These are phyloP conservation scores for Drosophila fuyamai DNA, from an alignment of 1,140 invertebrate species.

Conservation along the genomic window DNA sequence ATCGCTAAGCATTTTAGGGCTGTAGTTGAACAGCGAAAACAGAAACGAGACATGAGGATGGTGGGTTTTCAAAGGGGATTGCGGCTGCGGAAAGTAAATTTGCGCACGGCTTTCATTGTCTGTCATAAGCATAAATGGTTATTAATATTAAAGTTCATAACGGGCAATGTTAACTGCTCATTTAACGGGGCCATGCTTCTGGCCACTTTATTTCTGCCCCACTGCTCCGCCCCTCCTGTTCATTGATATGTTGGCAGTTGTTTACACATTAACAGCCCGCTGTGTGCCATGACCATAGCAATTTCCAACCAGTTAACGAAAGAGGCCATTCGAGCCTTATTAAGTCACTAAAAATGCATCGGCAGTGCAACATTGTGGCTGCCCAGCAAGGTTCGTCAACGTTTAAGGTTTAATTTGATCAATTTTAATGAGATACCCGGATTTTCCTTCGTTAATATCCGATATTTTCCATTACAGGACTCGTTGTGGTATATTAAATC, in stretches of 20 bases:
- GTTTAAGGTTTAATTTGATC: conserved; percentile 22
- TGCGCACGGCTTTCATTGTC: conserved; percentile 61
- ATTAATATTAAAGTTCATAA: conserved; percentile 77
- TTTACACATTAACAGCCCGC: conserved; percentile 62
- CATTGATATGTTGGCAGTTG: conserved; percentile 63
- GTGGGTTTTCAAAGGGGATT: background rate
- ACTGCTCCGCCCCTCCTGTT: conserved; percentile 10
- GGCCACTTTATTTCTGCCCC: conserved; percentile 58
- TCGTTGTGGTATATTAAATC: conserved; percentile 18
- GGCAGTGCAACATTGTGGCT: conserved; percentile 2
- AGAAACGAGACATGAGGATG: conserved; percentile 24
- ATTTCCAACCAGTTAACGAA: conserved; percentile 66
- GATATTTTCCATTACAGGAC: background rate
- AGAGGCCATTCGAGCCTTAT: conserved; percentile 70
- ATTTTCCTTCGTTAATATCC: background rate
- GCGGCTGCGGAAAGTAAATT: conserved; percentile 8
- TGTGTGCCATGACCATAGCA: conserved; percentile 28
- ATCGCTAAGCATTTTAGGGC: conserved; percentile 71
- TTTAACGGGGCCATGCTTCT: conserved; percentile 56
- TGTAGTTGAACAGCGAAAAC: conserved; percentile 68
- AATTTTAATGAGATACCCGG: background rate
- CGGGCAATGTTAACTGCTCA: conserved; percentile 61
- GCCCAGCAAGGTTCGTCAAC: conserved; percentile 5
- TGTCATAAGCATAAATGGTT: conserved; percentile 80
- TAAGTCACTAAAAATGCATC: conserved; percentile 53